Conservation (phyloP, 2,113 vertebrate genomes). For the Silurus glanis region DNA sequence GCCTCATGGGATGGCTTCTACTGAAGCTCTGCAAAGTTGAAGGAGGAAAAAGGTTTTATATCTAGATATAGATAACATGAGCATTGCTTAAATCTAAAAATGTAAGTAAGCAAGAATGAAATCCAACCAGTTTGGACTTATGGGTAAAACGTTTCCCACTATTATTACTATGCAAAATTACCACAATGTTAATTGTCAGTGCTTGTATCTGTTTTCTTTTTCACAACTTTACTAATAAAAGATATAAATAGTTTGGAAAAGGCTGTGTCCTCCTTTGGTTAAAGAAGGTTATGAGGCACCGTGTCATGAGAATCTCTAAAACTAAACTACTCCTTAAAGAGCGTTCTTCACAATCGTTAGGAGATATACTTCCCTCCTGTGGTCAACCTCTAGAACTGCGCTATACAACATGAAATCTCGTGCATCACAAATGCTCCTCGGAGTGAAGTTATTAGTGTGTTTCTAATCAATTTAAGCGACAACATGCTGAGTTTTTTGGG, state of each 20-base stretch:
- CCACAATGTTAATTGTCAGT: not conserved
- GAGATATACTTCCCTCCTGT: constrained; percentile 40
- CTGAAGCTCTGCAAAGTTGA: constrained; percentile 66
- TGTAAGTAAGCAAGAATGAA: too few relatives aligned
- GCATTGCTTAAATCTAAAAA: not conserved
- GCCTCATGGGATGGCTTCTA: constrained; percentile 79
- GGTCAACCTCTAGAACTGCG: constrained; percentile 30
- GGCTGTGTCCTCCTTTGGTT: not conserved
- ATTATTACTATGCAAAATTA: too few relatives aligned
- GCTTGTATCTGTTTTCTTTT: not conserved
- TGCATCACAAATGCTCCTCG: not conserved
- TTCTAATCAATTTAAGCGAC: constrained; percentile 5
- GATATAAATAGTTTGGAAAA: not conserved
- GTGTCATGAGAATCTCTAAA: not conserved
- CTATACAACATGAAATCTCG: not conserved
- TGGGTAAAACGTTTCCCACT: not conserved
- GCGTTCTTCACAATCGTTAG: not conserved
- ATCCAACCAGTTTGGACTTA: not conserved
- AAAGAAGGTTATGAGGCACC: not conserved
- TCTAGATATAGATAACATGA: not conserved
- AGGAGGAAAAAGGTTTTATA: constrained; percentile 14
- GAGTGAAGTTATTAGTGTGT: not conserved
- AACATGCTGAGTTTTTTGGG: not conserved
- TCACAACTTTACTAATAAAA: not conserved
- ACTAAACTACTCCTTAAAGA: not conserved